These are phyloP conservation scores for Sarcophaga caerulescens DNA, from an alignment of 2,888 invertebrate genomes.

Conservation along the genomic window DNA sequence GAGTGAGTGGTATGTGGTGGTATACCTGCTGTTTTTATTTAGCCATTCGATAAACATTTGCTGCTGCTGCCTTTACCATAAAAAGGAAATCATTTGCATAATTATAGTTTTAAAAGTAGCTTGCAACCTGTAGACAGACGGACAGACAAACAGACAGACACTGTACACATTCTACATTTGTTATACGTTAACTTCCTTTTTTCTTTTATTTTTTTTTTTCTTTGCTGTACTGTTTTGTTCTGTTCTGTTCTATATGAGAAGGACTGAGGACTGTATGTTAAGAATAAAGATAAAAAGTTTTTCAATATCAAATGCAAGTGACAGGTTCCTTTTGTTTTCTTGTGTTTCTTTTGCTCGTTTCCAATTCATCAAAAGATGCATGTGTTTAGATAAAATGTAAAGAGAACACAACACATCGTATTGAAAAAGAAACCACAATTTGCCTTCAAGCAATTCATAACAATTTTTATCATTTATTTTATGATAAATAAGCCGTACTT, in stretches of 20 bases:
- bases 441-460: conserved; percentile 61
- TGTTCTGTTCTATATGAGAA: no score
- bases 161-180: neutral
- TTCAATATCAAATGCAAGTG: conserved; percentile 17
- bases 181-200: conserved; percentile 30
- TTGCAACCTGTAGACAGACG: conserved; percentile 23
- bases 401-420: no score
- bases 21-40: neutral
- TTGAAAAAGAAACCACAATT: conserved; percentile 31
- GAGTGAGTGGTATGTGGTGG: no score
- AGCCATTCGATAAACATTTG: neutral
- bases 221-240: no score
- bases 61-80: conserved; percentile 9
- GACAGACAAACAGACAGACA: neutral
- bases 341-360: neutral
- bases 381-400: conserved; percentile 53
- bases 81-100: conserved; percentile 68
- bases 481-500: conserved; percentile 62
- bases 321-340: conserved; percentile 45
- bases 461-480: conserved; percentile 66
- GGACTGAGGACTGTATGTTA: neutral
- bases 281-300: neutral
- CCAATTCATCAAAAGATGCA: conserved; percentile 61
- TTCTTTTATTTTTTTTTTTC: neutral
- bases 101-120: conserved; percentile 59